Evolutionary conservation across 1,140 invertebrate genomes (phyloP).

Genomic region (Patella vulgata): DNA sequence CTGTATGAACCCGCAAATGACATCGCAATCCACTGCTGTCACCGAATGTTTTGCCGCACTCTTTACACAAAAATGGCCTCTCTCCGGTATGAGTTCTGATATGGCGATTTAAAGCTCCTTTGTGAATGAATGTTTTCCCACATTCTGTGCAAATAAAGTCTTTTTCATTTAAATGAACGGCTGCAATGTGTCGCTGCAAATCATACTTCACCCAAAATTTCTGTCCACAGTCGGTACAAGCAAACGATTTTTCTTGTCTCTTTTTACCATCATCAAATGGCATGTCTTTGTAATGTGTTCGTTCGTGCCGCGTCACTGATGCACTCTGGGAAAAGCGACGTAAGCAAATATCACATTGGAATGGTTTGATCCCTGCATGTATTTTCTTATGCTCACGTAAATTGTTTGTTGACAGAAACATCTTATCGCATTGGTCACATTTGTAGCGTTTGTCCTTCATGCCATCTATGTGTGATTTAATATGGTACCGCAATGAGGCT

Average conservation of each 20-base stretch:
- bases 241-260: too few relatives aligned
- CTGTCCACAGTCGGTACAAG: too few relatives aligned
- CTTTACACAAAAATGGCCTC: slow-evolving; percentile 72
- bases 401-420: not conserved
- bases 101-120: slow-evolving; percentile 68
- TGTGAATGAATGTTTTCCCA: slow-evolving; percentile 32
- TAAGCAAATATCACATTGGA: slow-evolving; percentile 7
- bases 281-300: too few relatives aligned
- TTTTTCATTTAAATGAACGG: too few relatives aligned
- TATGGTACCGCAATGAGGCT: too few relatives aligned
- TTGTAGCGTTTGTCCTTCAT: not conserved
- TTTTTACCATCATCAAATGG: too few relatives aligned
- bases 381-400: slow-evolving; percentile 14
- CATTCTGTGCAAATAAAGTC: slow-evolving; percentile 2
- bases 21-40: slow-evolving; percentile 10
- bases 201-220: too few relatives aligned
- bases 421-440: slow-evolving; percentile 5
- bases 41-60: slow-evolving; percentile 20
- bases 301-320: too few relatives aligned
- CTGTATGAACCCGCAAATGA: slow-evolving; percentile 25
- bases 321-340: too few relatives aligned
- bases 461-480: not conserved
- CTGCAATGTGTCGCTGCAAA: too few relatives aligned
- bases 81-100: slow-evolving; percentile 85
- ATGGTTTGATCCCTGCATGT: slow-evolving; percentile 18